Percentiles rank a stretch among this genome's conserved stretches.
Evolutionary conservation across 2,113 vertebrate genomes (phyloP).

Genomic region (Pachypanchax playfairii): DNA sequence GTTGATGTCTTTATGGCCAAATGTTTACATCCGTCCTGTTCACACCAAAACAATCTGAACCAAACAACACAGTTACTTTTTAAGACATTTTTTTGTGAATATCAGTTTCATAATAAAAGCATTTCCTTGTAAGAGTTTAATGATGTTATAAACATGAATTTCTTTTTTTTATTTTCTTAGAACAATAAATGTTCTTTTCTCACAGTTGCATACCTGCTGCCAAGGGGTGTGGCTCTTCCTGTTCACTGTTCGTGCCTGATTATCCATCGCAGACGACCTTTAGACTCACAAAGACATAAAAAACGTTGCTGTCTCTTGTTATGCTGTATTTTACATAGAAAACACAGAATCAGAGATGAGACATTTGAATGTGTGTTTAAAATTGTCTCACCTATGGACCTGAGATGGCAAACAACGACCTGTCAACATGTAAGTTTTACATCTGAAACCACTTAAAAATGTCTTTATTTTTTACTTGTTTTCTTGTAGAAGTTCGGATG

Average conservation of each 20-base stretch:
- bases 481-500: neutral
- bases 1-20: too few species aligned
- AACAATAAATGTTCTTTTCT: too few species aligned
- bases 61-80: too few species aligned
- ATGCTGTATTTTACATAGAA: neutral
- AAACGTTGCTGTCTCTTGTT: conserved; percentile 1
- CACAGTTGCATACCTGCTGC: too few species aligned
- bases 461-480: neutral
- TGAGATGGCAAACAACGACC: conserved; percentile 45
- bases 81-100: too few species aligned
- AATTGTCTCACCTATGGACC: neutral
- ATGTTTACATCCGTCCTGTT: too few species aligned
- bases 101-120: too few species aligned
- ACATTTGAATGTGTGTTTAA: neutral
- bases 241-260: conserved; percentile 8
- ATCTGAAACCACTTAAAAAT: neutral
- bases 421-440: conserved; percentile 49
- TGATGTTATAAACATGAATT: too few species aligned
- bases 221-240: neutral
- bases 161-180: too few species aligned
- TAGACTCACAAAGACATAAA: conserved; percentile 64
- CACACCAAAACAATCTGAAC: too few species aligned
- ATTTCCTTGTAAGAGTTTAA: too few species aligned
- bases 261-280: conserved; percentile 62
- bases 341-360: neutral